Percentiles rank a stretch among this genome's conserved stretches.
These are phyloP conservation scores for Neotoxoptera formosana DNA, from an alignment of 1,140 invertebrate species.

Conservation along the genomic window DNA sequence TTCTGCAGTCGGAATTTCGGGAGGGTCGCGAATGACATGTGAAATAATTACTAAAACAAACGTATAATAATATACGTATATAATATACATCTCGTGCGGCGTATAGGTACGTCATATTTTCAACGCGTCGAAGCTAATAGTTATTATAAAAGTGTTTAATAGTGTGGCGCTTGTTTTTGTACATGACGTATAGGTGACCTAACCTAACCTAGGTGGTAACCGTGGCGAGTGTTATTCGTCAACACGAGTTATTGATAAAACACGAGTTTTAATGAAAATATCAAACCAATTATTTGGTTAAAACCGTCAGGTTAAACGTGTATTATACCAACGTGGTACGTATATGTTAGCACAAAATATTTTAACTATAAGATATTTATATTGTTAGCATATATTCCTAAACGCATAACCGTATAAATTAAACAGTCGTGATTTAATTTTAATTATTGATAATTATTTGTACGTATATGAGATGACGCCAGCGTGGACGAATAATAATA, in stretches of 20 bases:
- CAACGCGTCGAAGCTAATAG: neutral
- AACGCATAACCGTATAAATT: no score
- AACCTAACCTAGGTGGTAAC: no score
- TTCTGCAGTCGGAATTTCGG: conserved; percentile 12
- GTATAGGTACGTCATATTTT: neutral
- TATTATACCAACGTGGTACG: neutral
- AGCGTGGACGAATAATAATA: no score
- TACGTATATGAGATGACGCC: no score
- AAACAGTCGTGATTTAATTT: neutral
- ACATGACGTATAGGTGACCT: neutral
- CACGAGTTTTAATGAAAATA: neutral
- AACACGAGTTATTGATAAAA: neutral
- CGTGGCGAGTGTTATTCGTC: neutral
- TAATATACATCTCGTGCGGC: neutral
- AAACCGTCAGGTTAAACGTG: neutral
- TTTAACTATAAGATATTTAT: no score
- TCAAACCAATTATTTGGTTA: neutral
- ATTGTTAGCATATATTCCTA: no score
- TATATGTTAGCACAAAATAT: neutral
- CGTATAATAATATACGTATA: no score
- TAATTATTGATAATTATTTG: neutral
- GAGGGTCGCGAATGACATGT: neutral
- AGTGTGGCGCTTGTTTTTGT: neutral
- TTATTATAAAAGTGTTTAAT: neutral
- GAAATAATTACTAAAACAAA: conserved; percentile 11